phyloP scores from a whole-genome alignment of 2,888 invertebrate genomes.

The Drosophila nr. medialis region DNA sequence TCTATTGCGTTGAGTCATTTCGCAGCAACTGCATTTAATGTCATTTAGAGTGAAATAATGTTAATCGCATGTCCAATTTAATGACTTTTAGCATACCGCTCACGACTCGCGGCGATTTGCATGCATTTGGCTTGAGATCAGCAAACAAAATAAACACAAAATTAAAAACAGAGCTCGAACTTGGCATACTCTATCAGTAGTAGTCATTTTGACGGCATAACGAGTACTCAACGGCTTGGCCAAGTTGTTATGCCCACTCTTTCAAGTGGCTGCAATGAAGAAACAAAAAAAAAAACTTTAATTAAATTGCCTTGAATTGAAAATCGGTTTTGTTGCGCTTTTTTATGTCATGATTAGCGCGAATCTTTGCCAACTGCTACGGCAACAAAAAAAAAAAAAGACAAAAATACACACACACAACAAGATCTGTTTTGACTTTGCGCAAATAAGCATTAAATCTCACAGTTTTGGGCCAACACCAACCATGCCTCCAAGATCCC shows the following conservation, averaged over 20 bases:
- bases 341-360: conserved; percentile 81
- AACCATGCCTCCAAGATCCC: conserved; percentile 23
- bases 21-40: conserved; percentile 61
- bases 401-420: conserved; percentile 15
- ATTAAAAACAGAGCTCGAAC: conserved; percentile 7
- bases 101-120: conserved; percentile 51
- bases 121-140: conserved; percentile 55
- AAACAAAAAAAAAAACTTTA: conserved; percentile 51
- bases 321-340: conserved; percentile 80
- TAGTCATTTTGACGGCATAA: background rate
- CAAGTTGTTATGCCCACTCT: conserved; percentile 1
- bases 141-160: conserved; percentile 48
- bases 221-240: background rate
- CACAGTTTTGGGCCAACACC: conserved; percentile 58
- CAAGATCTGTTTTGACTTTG: conserved; percentile 80
- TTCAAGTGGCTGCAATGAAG: conserved; percentile 1
- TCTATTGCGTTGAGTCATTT: conserved; percentile 50
- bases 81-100: conserved; percentile 70
- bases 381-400: background rate
- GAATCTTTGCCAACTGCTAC: conserved; percentile 29
- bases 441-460: conserved; percentile 82
- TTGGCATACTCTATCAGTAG: conserved; percentile 7
- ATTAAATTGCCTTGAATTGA: conserved; percentile 80
- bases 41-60: conserved; percentile 76
- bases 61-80: conserved; percentile 79